Evolutionary conservation across 2,113 vertebrate genomes (phyloP), one percentile per base, ranked within the genome.

Genomic region (Brachyhypopomus gauderio): DNA sequence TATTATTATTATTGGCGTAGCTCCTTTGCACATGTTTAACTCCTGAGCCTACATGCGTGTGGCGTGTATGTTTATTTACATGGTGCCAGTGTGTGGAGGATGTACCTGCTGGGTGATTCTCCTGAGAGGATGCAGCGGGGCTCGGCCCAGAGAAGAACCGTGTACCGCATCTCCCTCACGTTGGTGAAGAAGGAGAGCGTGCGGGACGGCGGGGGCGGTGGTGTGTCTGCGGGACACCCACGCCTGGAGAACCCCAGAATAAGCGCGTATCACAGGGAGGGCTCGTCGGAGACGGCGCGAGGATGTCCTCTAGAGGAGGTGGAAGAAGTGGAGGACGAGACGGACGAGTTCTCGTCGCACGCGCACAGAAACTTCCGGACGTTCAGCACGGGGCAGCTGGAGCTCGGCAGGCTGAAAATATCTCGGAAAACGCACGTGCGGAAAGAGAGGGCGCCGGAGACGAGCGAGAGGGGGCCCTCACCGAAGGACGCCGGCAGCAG

Each of bases 161-260:
- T 98, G 0, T 97, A 98, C 90, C 92, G 96, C 88, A 99, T 99
- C 91, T 98, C 96, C 17, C 94, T 98, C 85, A 98, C 96, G 41
- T 88, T 98, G 88, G 96, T 98, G 86, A 95, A 97, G 87, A 95
- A 95, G 86, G 97, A 98, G 89, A 92, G 85, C 67, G 80, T 92
- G 84, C 90, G 94, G n/a, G 89, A 86, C 0, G 1, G 45, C 45
- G 19, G 80, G n/a, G 56, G 84, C 79, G 25, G 72, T 38, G 83
- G 22, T n/a, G 82, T 1, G 23, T 79, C 14, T 17, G 3, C 55
- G 3, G 72, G 77, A 25, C 17, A 87, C 84, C 66, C 52, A 72
- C 69, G 75, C 11, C 78, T 60, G 0, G 90, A 91, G 59, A 85
- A 90, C 80, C 82, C 84, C 30, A 78, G 86, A 81, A 83, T 81